Conservation (phyloP, 2,888 invertebrate genomes). For the Pilophorus perplexus region DNA sequence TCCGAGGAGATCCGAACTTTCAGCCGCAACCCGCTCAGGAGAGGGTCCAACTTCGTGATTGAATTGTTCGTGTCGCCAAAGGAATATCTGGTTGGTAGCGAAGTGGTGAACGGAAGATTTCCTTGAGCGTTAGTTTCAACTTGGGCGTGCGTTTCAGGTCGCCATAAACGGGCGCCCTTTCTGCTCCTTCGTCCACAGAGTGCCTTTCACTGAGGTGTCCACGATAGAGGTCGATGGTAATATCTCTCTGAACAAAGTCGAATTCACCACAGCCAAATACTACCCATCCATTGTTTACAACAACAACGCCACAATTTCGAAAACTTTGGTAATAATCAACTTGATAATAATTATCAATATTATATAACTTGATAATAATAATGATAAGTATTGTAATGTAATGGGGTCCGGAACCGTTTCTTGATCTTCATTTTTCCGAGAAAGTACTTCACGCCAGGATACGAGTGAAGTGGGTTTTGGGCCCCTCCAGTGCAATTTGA, state of each 20-base stretch:
- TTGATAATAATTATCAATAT: too few relatives aligned
- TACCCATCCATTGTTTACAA: constrained; percentile 9
- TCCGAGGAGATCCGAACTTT: constrained; percentile 27
- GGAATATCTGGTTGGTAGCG: constrained; percentile 20
- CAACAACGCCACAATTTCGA: too few relatives aligned
- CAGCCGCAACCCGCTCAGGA: constrained; percentile 21
- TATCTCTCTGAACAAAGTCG: constrained; percentile 30
- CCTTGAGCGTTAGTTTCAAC: not conserved
- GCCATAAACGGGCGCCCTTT: constrained; percentile 31
- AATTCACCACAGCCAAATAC: constrained; percentile 8
- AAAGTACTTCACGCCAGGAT: too few relatives aligned
- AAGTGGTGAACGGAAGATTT: not conserved
- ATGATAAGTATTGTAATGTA: too few relatives aligned
- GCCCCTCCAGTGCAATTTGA: too few relatives aligned
- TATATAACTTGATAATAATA: too few relatives aligned
- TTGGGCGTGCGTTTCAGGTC: constrained; percentile 3
- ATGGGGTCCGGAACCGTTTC: too few relatives aligned
- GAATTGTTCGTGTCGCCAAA: constrained; percentile 20
- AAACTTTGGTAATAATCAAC: too few relatives aligned
- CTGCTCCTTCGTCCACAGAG: constrained; percentile 16
- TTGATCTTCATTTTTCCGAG: too few relatives aligned
- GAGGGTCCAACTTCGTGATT: constrained; percentile 8
- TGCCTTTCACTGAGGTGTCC: constrained; percentile 6
- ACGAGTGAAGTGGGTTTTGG: too few relatives aligned
- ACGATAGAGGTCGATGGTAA: constrained; percentile 32